phyloP scores from a whole-genome alignment of 2,888 invertebrate genomes.

The Anaspis maculata region DNA sequence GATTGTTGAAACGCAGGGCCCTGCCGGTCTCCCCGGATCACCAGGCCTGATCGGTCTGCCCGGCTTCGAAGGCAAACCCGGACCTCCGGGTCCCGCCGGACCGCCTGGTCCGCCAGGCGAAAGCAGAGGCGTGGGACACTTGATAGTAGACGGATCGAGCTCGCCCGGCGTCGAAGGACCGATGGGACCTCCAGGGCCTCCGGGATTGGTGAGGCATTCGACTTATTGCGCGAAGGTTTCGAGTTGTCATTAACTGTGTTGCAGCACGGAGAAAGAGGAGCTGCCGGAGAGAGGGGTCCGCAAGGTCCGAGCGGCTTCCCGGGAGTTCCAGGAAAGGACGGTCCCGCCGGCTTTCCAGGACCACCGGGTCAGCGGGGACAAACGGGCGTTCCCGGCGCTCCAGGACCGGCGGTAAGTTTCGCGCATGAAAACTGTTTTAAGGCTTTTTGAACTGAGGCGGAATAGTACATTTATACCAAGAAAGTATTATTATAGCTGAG shows the following conservation, averaged over 20 bases:
- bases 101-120: slow-evolving; percentile 43
- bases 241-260: slow-evolving; percentile 5
- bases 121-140: slow-evolving; percentile 28
- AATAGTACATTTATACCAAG: too few relatives aligned
- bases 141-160: slow-evolving; percentile 19
- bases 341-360: slow-evolving; percentile 50
- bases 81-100: slow-evolving; percentile 39
- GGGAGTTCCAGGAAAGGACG: slow-evolving; percentile 52
- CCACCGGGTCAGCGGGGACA: slow-evolving; percentile 51
- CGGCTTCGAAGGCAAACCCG: slow-evolving; percentile 29
- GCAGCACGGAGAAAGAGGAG: slow-evolving; percentile 51
- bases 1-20: slow-evolving; percentile 11
- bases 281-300: slow-evolving; percentile 49
- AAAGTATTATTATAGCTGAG: too few relatives aligned
- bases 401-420: slow-evolving; percentile 48
- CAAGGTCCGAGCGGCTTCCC: slow-evolving; percentile 49
- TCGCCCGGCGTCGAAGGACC: slow-evolving; percentile 44
- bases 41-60: slow-evolving; percentile 26
- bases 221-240: slow-evolving; percentile 6
- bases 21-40: slow-evolving; percentile 26
- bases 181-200: slow-evolving; percentile 48
- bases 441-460: too few relatives aligned
- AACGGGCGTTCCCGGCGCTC: slow-evolving; percentile 52
- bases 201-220: slow-evolving; percentile 49
- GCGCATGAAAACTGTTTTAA: too few relatives aligned